Conservation (phyloP, 2,113 vertebrate genomes). For the Bufo gargarizans region DNA sequence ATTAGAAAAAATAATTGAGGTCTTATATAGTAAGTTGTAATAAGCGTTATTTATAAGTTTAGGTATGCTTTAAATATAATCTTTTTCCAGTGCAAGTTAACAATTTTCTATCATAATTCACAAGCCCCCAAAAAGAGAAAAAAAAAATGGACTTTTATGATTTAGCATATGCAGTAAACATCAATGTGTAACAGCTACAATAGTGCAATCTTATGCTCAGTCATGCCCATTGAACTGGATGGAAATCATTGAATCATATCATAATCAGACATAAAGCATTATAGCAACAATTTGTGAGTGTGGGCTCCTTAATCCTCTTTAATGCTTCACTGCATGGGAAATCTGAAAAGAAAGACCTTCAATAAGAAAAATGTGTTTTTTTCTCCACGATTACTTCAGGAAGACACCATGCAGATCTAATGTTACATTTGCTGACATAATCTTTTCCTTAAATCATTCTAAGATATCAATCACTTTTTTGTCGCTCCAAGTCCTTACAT, state of each 20-base stretch:
- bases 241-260: conserved; percentile 52
- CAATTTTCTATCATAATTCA: not conserved
- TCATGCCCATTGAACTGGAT: conserved; percentile 47
- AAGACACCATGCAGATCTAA: conserved; percentile 42
- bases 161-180: conserved; percentile 12
- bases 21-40: no score
- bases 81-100: not conserved
- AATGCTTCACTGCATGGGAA: conserved; percentile 50
- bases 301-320: conserved; percentile 50
- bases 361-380: conserved; percentile 42
- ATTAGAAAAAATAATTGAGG: no score
- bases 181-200: conserved; percentile 34
- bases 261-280: conserved; percentile 56
- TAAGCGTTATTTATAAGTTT: no score
- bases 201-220: conserved; percentile 37
- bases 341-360: conserved; percentile 45
- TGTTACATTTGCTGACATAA: conserved; percentile 51
- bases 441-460: conserved; percentile 18
- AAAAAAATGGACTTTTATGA: not conserved
- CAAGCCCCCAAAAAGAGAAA: not conserved
- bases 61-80: no score
- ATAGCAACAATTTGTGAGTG: conserved; percentile 42
- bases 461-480: conserved; percentile 48
- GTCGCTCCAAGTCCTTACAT: not conserved
- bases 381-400: conserved; percentile 32